Evolutionary conservation across 2,888 invertebrate species (phyloP).

Genomic region (Carpatolechia fugitivella): DNA sequence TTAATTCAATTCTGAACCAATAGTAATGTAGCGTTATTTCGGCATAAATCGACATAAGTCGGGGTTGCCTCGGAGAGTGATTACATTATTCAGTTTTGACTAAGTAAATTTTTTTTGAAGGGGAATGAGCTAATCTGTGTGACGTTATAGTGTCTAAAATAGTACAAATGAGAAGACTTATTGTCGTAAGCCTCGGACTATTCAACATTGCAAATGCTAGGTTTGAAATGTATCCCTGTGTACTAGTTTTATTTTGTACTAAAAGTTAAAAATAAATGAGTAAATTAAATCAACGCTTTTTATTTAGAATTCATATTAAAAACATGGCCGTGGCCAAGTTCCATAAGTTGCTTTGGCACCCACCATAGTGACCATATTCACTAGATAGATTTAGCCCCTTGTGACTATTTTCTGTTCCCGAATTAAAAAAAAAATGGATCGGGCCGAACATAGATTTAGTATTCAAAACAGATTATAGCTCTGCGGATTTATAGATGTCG

Average conservation of each 20-base stretch:
- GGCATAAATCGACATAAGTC: constrained; percentile 51
- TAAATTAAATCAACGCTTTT: constrained; percentile 50
- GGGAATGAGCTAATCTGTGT: constrained; percentile 75
- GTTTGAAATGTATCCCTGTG: constrained; percentile 80
- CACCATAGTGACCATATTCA: too few relatives aligned
- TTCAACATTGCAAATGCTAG: constrained; percentile 80
- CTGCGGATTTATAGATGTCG: too few relatives aligned
- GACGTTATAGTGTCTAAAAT: constrained; percentile 79
- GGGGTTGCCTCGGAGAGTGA: constrained; percentile 69
- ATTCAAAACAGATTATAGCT: too few relatives aligned
- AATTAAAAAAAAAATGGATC: too few relatives aligned
- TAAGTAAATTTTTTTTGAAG: constrained; percentile 67
- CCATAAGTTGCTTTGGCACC: too few relatives aligned
- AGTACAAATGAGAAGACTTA: constrained; percentile 81
- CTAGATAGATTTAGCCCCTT: too few relatives aligned
- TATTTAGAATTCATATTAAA: neutral
- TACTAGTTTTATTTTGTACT: constrained; percentile 81
- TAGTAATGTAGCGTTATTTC: constrained; percentile 59
- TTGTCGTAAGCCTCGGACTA: constrained; percentile 79
- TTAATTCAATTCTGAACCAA: constrained; percentile 59
- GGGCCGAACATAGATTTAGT: too few relatives aligned
- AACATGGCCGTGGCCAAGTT: too few relatives aligned
- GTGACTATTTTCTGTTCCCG: too few relatives aligned
- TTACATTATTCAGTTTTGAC: constrained; percentile 77
- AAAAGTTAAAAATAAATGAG: constrained; percentile 79